A percentile compares a stretch with the other conserved stretches of the same genome.
Conservation (phyloP, 2,797 vertebrate genomes). For the Danio albolineatus region DNA sequence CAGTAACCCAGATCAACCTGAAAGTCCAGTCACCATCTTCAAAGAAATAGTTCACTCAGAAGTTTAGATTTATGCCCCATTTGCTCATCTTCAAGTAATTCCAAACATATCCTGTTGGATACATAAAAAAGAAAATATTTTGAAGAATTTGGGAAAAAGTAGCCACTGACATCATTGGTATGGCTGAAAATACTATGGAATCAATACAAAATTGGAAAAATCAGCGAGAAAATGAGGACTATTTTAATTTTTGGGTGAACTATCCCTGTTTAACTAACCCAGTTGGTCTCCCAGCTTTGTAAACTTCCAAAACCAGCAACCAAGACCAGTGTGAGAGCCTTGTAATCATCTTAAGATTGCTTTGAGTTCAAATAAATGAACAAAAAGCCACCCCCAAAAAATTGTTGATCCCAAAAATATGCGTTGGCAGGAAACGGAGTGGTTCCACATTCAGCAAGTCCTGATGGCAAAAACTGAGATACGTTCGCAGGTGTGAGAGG, state of each 20-base stretch:
- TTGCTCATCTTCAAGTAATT: too few relatives aligned
- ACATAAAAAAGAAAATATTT: too few relatives aligned
- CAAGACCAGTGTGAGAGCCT: background rate
- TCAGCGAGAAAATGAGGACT: too few relatives aligned
- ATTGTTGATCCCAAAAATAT: background rate
- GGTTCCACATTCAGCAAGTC: background rate
- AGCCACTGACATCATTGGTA: too few relatives aligned
- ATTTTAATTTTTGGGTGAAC: too few relatives aligned
- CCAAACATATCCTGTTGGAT: too few relatives aligned
- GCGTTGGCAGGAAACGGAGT: background rate
- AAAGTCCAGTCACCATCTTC: background rate
- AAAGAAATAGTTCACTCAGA: too few relatives aligned
- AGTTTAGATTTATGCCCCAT: too few relatives aligned
- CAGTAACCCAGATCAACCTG: background rate
- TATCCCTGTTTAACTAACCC: background rate
- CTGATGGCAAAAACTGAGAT: conserved; percentile 1
- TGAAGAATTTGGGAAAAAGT: too few relatives aligned
- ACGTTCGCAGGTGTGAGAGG: conserved; percentile 1
- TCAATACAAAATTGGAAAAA: too few relatives aligned
- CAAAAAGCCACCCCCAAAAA: background rate
- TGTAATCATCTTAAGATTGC: background rate
- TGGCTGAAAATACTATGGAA: too few relatives aligned
- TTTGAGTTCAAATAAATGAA: background rate
- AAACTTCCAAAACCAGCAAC: background rate
- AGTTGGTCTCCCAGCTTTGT: background rate